Conservation (phyloP, 2,113 vertebrate species). For the Microcebus tavaratra region DNA sequence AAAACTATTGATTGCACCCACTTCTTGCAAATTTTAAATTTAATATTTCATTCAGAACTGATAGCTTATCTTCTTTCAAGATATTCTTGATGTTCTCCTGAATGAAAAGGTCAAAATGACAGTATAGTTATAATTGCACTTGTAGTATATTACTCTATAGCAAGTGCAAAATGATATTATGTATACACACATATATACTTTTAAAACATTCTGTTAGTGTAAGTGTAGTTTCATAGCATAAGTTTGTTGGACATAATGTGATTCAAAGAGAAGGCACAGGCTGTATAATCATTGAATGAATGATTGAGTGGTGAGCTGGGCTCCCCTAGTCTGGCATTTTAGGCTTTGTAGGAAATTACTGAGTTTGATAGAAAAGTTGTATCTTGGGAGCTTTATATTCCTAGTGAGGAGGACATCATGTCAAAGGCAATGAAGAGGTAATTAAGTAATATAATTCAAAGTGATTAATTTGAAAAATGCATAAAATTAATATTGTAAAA, state of each 20-base stretch:
- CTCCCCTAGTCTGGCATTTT: background rate
- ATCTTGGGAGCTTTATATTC: background rate
- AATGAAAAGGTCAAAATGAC: background rate
- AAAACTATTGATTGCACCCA: background rate
- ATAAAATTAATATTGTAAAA: background rate
- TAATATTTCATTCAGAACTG: background rate
- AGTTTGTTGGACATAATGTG: background rate
- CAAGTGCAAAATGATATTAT: background rate
- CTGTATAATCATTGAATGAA: background rate
- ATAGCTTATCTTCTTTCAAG: background rate
- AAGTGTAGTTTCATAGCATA: background rate
- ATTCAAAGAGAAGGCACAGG: background rate
- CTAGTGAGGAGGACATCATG: background rate
- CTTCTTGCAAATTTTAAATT: background rate
- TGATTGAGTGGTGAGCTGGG: background rate
- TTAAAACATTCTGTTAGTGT: background rate
- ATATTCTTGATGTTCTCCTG: background rate
- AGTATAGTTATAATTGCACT: background rate
- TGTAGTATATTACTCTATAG: background rate
- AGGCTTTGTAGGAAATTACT: background rate
- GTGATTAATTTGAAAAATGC: background rate
- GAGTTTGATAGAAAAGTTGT: background rate
- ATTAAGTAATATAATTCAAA: background rate
- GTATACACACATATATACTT: background rate
- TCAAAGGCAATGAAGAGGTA: background rate